A percentile compares a stretch with the other conserved stretches of the same genome.
phyloP scores from a whole-genome alignment of 2,888 invertebrate species.

The Rhopalosiphum nymphaeae region DNA sequence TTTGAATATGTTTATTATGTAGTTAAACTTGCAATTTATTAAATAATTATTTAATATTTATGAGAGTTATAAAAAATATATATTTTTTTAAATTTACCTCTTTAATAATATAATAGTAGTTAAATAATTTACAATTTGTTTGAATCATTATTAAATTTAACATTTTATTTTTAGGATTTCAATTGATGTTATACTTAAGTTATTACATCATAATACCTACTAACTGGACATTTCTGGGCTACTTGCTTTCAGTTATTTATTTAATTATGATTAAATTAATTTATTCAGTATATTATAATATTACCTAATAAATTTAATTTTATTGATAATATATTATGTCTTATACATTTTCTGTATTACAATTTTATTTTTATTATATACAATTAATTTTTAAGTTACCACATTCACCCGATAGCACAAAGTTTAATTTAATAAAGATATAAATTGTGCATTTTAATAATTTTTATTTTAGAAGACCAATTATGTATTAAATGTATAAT shows the following conservation, averaged over 20 bases:
- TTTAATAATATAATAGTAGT: background rate
- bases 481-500: background rate
- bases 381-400: background rate
- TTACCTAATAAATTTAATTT: background rate
- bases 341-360: conserved; percentile 21
- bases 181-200: conserved; percentile 38
- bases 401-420: background rate
- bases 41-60: background rate
- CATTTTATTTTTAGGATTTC: conserved; percentile 61
- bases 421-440: background rate
- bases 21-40: background rate
- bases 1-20: background rate
- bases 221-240: conserved; percentile 50
- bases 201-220: conserved; percentile 48
- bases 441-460: background rate
- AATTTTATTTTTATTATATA: background rate
- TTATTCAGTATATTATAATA: background rate
- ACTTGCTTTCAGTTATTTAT: conserved; percentile 34
- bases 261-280: background rate
- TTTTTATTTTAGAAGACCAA: conserved; percentile 2
- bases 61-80: background rate
- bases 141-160: conserved; percentile 17
- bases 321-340: conserved; percentile 6
- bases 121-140: background rate
- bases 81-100: background rate